Percentiles rank a stretch among this genome's conserved stretches.
These are phyloP conservation scores for Enteromius fasciolatus DNA, from an alignment of 2,797 vertebrate species.

Conservation along the genomic window DNA sequence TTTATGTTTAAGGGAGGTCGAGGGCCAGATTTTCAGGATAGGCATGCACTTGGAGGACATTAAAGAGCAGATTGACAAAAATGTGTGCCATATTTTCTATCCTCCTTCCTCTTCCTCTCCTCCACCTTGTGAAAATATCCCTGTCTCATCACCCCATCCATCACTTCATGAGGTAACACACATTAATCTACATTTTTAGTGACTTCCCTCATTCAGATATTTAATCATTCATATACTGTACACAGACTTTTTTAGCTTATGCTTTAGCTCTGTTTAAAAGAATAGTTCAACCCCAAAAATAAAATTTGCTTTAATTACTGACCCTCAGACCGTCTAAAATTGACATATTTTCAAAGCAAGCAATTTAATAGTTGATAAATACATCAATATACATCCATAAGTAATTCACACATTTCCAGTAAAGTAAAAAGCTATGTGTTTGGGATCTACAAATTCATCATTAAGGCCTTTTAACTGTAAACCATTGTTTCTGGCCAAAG, in stretches of 20 bases:
- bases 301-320: neutral
- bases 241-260: neutral
- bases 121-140: constrained; percentile 36
- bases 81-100: constrained; percentile 67
- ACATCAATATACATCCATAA: neutral
- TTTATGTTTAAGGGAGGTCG: constrained; percentile 77
- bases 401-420: neutral
- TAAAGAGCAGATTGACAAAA: constrained; percentile 82
- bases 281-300: neutral
- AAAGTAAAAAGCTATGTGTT: neutral
- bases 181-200: constrained; percentile 18
- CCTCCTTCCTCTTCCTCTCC: constrained; percentile 62
- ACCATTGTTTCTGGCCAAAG: neutral
- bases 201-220: neutral
- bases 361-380: neutral
- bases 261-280: neutral
- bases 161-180: constrained; percentile 76
- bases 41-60: constrained; percentile 86
- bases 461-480: neutral
- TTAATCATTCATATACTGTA: neutral
- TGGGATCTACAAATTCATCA: neutral
- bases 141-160: constrained; percentile 60
- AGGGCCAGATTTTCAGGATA: constrained; percentile 88
- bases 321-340: neutral
- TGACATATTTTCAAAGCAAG: neutral